phyloP scores from a whole-genome alignment of 2,888 invertebrate genomes.

The Hyposoter dolosus region DNA sequence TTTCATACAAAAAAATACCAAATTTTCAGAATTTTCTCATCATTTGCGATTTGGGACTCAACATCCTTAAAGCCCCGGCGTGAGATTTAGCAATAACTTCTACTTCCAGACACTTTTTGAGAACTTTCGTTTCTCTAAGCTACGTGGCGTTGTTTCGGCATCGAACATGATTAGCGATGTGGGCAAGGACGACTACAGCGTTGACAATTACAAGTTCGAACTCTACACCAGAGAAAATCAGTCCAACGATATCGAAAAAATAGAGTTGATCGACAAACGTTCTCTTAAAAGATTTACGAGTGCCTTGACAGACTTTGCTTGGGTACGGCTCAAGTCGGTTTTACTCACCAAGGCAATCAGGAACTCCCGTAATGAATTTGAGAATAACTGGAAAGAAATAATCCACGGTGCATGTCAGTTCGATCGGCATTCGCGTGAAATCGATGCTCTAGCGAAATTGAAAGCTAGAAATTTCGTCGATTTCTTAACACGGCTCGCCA shows the following conservation, averaged over 20 bases:
- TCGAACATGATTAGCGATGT: not conserved
- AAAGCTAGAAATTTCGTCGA: not conserved
- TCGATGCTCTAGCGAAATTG: not conserved
- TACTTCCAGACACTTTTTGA: not conserved
- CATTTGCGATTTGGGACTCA: no score
- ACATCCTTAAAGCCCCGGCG: not conserved
- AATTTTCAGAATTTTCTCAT: no score
- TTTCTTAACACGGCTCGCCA: not conserved
- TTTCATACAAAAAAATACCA: no score
- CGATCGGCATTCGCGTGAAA: not conserved
- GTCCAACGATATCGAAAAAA: not conserved
- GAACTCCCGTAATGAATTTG: not conserved
- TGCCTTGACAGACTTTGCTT: not conserved
- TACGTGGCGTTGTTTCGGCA: not conserved
- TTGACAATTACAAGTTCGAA: not conserved
- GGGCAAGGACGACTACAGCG: not conserved
- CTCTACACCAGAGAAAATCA: not conserved
- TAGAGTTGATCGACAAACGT: not conserved
- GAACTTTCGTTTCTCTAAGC: not conserved
- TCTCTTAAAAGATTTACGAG: not conserved
- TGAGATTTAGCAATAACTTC: not conserved
- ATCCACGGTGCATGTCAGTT: not conserved
- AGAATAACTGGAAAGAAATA: slow-evolving; percentile 3
- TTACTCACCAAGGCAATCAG: not conserved
- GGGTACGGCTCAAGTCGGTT: not conserved